phyloP scores from a whole-genome alignment of 2,888 invertebrate species.

The Schizaphis graminum region DNA sequence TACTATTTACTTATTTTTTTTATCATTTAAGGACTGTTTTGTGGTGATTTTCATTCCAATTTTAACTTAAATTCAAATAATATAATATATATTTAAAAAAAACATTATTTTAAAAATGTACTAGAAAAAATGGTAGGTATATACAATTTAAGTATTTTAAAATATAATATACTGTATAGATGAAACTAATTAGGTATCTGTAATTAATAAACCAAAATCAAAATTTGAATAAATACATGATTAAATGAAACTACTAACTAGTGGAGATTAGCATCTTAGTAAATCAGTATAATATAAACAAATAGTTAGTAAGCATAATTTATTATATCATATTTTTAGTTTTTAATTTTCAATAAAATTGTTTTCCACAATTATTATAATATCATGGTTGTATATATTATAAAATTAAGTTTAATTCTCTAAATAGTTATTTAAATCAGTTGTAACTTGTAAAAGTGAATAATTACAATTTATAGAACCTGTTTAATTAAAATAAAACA shows the following conservation, averaged over 20 bases:
- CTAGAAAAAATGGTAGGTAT: not conserved
- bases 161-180: not conserved
- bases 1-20: not conserved
- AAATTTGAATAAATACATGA: not conserved
- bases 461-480: not conserved
- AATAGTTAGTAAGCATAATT: no score
- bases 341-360: no score
- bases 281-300: no score
- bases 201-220: not conserved
- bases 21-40: not conserved
- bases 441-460: not conserved
- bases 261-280: no score
- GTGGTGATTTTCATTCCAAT: not conserved
- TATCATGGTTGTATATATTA: not conserved
- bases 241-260: not conserved
- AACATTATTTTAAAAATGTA: not conserved
- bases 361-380: not conserved
- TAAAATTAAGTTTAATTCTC: not conserved
- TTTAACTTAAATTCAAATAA: not conserved
- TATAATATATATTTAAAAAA: not conserved
- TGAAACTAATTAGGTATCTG: not conserved
- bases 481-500: not conserved
- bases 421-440: not conserved
- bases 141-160: not conserved
- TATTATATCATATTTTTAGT: no score